These are phyloP conservation scores for Archaeoteleia sp. DNA, from an alignment of 2,888 invertebrate species.

Conservation along the genomic window DNA sequence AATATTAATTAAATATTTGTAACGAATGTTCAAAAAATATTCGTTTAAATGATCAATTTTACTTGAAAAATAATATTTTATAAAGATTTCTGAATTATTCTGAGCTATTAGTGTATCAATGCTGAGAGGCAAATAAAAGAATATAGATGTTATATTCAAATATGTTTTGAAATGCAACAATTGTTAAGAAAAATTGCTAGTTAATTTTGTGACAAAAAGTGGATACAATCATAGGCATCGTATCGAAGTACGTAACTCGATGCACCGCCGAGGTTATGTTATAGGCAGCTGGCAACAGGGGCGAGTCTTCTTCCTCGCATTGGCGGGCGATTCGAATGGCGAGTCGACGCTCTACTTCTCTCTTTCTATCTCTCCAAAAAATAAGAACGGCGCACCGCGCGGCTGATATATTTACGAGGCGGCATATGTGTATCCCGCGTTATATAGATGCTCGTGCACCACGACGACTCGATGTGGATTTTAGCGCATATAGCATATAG, in stretches of 20 bases:
- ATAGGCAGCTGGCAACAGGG: conserved; percentile 43
- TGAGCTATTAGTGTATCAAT: too few relatives aligned
- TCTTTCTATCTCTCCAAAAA: conserved; percentile 36
- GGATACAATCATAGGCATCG: conserved; percentile 3
- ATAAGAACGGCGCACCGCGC: conserved; percentile 37
- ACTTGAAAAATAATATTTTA: too few relatives aligned
- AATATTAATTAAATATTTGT: too few relatives aligned
- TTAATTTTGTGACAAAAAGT: conserved; percentile 26
- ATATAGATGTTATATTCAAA: too few relatives aligned
- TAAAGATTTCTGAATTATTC: too few relatives aligned
- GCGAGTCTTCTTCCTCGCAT: conserved; percentile 36
- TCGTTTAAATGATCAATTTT: too few relatives aligned
- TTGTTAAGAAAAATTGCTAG: not conserved
- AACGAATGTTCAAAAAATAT: too few relatives aligned
- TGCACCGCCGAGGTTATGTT: conserved; percentile 36
- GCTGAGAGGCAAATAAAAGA: too few relatives aligned
- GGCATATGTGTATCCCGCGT: conserved; percentile 31
- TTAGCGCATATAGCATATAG: conserved; percentile 27
- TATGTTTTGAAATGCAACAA: too few relatives aligned
- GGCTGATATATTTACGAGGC: conserved; percentile 48
- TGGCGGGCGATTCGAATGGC: conserved; percentile 24
- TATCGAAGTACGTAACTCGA: conserved; percentile 13
- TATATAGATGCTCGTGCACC: conserved; percentile 37
- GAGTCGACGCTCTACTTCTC: not conserved
- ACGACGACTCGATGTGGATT: conserved; percentile 27